phyloP scores from a whole-genome alignment of 2,888 invertebrate genomes.

The Syrista parreyssii region DNA sequence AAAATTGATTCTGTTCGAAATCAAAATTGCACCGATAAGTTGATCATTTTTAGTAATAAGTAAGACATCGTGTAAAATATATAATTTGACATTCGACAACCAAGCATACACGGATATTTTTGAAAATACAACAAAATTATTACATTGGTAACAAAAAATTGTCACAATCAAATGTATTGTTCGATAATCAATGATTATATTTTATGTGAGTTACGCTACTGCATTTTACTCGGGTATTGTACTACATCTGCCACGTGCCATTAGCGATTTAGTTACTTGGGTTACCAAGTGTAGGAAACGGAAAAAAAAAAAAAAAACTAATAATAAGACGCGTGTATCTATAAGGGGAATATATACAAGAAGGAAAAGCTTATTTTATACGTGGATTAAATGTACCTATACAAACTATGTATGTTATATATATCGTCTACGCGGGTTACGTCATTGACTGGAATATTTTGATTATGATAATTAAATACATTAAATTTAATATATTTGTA shows the following conservation, averaged over 20 bases:
- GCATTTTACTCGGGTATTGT: constrained; percentile 13
- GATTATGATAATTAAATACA: background rate
- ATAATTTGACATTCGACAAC: background rate
- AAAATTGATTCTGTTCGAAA: background rate
- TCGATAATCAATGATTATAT: background rate
- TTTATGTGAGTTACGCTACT: constrained; percentile 3
- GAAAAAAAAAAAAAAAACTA: constrained; percentile 12
- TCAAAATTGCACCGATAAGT: background rate
- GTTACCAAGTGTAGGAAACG: constrained; percentile 25
- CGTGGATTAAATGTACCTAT: background rate
- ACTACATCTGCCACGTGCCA: constrained; percentile 33
- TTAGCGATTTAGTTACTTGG: constrained; percentile 38
- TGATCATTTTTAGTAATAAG: background rate
- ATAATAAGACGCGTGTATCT: background rate
- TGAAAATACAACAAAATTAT: too few species aligned
- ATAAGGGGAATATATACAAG: background rate
- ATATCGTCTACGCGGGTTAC: background rate
- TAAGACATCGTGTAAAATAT: background rate
- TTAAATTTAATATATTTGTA: background rate
- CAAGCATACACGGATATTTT: too few species aligned
- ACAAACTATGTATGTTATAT: background rate
- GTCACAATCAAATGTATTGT: too few species aligned
- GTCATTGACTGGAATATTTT: background rate
- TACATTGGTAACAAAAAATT: too few species aligned
- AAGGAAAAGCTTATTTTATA: background rate